These are phyloP conservation scores for Porites cylindrica DNA, from an alignment of 92 coral and sea anemone genomes.

Conservation along the genomic window DNA sequence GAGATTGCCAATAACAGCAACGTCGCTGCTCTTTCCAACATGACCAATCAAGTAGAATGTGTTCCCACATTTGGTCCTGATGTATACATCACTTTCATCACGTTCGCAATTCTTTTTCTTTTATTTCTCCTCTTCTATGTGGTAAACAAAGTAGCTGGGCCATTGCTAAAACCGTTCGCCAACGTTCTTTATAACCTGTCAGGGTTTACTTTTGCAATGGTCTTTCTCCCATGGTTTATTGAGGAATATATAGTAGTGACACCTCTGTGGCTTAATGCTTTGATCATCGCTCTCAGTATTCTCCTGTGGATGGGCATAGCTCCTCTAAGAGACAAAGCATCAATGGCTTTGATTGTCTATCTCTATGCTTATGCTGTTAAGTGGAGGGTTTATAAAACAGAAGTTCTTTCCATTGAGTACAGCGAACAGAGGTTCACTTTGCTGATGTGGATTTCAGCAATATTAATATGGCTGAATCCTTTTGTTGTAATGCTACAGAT, in stretches of 20 bases:
- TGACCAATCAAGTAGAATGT: constrained; percentile 41
- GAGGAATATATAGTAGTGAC: constrained; percentile 76
- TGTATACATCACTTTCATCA: constrained; percentile 39
- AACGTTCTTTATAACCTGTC: constrained; percentile 33
- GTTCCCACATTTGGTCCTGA: constrained; percentile 63
- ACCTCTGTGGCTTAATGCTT: constrained; percentile 56
- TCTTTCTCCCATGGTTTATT: constrained; percentile 83
- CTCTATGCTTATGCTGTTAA: constrained; percentile 83
- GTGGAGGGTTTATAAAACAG: constrained; percentile 87
- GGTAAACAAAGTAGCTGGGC: constrained; percentile 20
- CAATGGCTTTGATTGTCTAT: constrained; percentile 75
- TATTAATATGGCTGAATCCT: constrained; percentile 77
- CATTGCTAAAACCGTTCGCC: constrained; percentile 36
- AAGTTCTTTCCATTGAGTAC: constrained; percentile 56
- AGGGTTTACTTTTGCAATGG: constrained; percentile 76
- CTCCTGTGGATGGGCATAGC: constrained; percentile 86
- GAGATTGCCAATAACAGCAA: constrained; percentile 50
- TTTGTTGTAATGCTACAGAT: constrained; percentile 68
- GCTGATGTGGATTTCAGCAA: constrained; percentile 69
- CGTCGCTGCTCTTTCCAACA: constrained; percentile 13
- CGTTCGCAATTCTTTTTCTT: constrained; percentile 34
- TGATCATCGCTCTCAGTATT: constrained; percentile 53
- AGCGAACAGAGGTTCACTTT: constrained; percentile 28
- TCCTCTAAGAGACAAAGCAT: constrained; percentile 78
- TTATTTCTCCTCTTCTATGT: constrained; percentile 50